phyloP scores from a whole-genome alignment of 2,888 invertebrate genomes.

The Epistrophella euchroma region DNA sequence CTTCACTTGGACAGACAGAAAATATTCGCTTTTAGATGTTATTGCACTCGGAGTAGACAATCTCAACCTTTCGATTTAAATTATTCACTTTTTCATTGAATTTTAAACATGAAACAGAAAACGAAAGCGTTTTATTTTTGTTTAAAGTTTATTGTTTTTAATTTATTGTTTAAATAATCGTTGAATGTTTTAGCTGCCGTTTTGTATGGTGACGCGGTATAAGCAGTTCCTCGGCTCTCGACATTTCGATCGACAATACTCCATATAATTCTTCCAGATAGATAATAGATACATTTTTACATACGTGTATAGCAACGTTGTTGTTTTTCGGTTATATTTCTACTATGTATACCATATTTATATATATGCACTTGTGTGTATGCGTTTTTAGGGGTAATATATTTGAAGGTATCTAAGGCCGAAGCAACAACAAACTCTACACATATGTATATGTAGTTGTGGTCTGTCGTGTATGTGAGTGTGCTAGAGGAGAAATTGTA shows the following conservation, averaged over 20 bases:
- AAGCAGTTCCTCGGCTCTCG: constrained; percentile 69
- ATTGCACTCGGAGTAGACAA: constrained; percentile 49
- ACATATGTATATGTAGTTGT: background rate
- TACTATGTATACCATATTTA: background rate
- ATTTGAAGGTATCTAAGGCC: constrained; percentile 52
- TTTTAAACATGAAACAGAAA: constrained; percentile 45
- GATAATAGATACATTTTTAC: constrained; percentile 75
- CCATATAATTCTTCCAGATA: constrained; percentile 76
- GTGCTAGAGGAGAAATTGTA: constrained; percentile 31
- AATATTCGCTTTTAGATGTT: constrained; percentile 41
- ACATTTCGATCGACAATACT: constrained; percentile 75
- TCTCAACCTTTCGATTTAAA: constrained; percentile 2
- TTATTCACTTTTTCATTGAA: constrained; percentile 56
- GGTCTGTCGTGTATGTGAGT: constrained; percentile 12
- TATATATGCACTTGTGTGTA: constrained; percentile 18
- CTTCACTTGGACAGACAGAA: constrained; percentile 6
- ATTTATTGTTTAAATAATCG: constrained; percentile 53
- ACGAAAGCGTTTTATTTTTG: constrained; percentile 46
- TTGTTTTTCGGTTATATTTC: constrained; percentile 35
- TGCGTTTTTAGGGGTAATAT: constrained; percentile 21
- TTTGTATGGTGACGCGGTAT: constrained; percentile 63
- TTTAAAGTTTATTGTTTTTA: constrained; percentile 16
- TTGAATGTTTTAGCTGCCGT: constrained; percentile 59
- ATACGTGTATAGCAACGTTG: constrained; percentile 56
- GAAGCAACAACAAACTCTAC: constrained; percentile 29